Percentiles rank a stretch among this genome's conserved stretches.
Evolutionary conservation across 2,113 vertebrate species (phyloP).

Genomic region (Octodon degus): DNA sequence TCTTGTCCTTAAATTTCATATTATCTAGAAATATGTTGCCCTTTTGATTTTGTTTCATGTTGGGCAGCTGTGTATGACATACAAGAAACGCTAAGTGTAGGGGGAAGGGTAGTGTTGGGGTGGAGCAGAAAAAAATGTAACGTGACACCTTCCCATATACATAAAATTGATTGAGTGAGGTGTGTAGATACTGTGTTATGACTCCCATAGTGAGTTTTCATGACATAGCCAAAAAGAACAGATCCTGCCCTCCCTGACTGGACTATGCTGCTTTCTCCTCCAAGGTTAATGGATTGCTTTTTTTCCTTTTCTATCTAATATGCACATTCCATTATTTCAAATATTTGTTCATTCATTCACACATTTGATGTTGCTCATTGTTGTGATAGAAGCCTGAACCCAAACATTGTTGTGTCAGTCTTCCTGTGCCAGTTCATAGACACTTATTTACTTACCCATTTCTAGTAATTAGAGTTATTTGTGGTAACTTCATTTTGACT

Average conservation of each 20-base stretch:
- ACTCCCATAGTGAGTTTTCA: not conserved
- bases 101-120: not conserved
- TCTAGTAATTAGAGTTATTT: not conserved
- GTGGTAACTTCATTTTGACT: not conserved
- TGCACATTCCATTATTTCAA: not conserved
- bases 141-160: not conserved
- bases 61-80: not conserved
- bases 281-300: not conserved
- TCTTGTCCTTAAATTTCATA: too few species aligned
- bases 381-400: not conserved
- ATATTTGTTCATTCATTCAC: not conserved
- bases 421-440: not conserved
- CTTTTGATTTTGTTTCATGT: constrained; percentile 40
- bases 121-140: not conserved
- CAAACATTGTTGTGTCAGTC: not conserved
- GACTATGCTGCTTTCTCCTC: not conserved
- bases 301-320: not conserved
- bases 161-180: not conserved
- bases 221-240: not conserved
- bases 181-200: not conserved
- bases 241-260: not conserved
- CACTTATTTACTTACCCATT: not conserved
- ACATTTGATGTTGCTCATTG: not conserved
- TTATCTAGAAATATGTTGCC: not conserved
- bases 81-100: not conserved